Evolutionary conservation across 1,140 invertebrate species (phyloP).

Genomic region (Arctopsyche grandis): DNA sequence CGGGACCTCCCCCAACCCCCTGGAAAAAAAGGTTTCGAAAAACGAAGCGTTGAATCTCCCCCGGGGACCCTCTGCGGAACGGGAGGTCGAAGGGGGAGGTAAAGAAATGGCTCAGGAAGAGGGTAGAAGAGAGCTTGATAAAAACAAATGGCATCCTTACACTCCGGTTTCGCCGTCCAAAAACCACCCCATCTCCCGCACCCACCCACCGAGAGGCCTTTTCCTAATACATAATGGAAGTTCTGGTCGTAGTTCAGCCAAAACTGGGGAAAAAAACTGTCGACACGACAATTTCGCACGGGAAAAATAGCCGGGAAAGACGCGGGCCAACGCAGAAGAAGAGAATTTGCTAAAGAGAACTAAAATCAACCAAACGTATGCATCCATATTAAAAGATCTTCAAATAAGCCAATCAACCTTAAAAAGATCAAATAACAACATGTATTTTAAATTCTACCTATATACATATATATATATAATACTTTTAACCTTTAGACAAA

Average conservation of each 20-base stretch:
- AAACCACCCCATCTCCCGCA: slow-evolving; percentile 51
- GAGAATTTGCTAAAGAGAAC: not conserved
- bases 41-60: slow-evolving; percentile 54
- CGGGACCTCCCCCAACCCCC: slow-evolving; percentile 17
- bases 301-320: not conserved
- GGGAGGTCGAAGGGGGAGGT: slow-evolving; percentile 33
- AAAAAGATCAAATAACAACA: no score
- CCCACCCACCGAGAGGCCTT: slow-evolving; percentile 12
- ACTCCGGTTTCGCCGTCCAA: slow-evolving; percentile 52
- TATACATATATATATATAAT: no score
- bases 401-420: no score
- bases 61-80: slow-evolving; percentile 44
- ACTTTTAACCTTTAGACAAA: no score
- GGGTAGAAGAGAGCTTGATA: slow-evolving; percentile 50
- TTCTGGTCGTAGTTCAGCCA: slow-evolving; percentile 46
- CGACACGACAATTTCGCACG: slow-evolving; percentile 51
- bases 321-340: not conserved
- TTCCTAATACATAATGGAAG: slow-evolving; percentile 55
- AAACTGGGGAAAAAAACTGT: slow-evolving; percentile 54
- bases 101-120: slow-evolving; percentile 51
- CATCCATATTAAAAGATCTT: not conserved
- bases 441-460: no score
- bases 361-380: not conserved
- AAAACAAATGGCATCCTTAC: slow-evolving; percentile 56
- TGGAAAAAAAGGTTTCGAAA: slow-evolving; percentile 54